A percentile compares a stretch with the other conserved stretches of the same genome.
Conservation (phyloP, 2,888 invertebrate species). For the Gasteruption jaculator region DNA sequence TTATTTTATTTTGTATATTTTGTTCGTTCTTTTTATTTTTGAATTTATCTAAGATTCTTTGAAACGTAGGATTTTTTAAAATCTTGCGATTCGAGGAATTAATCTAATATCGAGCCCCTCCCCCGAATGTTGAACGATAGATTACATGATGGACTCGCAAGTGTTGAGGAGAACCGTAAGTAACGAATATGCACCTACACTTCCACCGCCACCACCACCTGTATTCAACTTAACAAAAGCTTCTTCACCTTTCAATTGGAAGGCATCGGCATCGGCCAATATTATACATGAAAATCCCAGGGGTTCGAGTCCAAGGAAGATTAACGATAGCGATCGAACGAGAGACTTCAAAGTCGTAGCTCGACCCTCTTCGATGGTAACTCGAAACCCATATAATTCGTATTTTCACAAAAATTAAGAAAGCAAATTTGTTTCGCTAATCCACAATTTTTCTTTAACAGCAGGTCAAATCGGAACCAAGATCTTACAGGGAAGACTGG, state of each 20-base stretch:
- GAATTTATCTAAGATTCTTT: not conserved
- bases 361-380: conserved; percentile 37
- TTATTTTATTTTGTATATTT: conserved; percentile 5
- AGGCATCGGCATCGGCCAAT: too few species aligned
- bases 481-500: conserved; percentile 41
- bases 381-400: not conserved
- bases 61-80: conserved; percentile 17
- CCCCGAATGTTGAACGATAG: too few species aligned
- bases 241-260: conserved; percentile 43
- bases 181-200: conserved; percentile 46
- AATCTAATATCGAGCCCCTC: too few species aligned
- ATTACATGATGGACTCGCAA: conserved; percentile 40
- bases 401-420: not conserved
- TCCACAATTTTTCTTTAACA: not conserved
- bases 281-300: too few species aligned
- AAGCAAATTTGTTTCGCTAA: not conserved
- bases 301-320: conserved; percentile 21
- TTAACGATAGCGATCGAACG: conserved; percentile 37
- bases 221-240: conserved; percentile 45
- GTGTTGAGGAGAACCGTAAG: conserved; percentile 45
- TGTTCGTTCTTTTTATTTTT: not conserved
- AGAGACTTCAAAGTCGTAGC: conserved; percentile 42
- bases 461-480: conserved; percentile 32
- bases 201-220: conserved; percentile 47
- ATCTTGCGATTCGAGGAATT: too few species aligned